Evolutionary conservation across 2,888 invertebrate genomes (phyloP), one percentile per base, ranked within the genome.

Genomic region (Caenorhabditis doughertyi): DNA sequence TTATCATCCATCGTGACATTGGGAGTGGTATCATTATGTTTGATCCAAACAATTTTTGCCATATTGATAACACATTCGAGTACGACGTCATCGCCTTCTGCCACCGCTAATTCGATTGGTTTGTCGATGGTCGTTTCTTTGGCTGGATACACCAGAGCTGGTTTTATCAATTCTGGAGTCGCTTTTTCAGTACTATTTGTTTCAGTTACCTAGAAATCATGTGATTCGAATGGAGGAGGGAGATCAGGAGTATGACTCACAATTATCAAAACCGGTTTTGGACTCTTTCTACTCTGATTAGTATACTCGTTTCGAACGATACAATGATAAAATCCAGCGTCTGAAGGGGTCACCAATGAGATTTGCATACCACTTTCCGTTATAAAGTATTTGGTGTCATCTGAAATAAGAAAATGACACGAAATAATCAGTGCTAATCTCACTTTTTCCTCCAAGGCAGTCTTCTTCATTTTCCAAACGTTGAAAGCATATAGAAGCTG

Each of bases 361-460:
- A 91, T 91, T 62, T 91, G 91, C 79, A 91, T 84, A 44, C 90
- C 91, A 35, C 85, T 86, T 1, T 83, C 77, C 1, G 90, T 89
- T 7, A 86, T 79, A 18, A 91, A 85, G 60, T 87, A 90, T 23
- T 85, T 85, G 4, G 84, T 76, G 32, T 74, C 81, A 70, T 84
- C 85, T 85, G 62, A 70, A 56, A 13, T 13, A 27, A 2, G 13
- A 11, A 5, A 29, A 32, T 16, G 18, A 32, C 21, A 13, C 11
- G 9, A 16, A 51, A 56, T n/a, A 16, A 0, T 7, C 11, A 9
- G 32, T 32, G 9, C 32, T 7, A 47, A 0, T 9, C 55, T 79
- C 58, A 74, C 85, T 85, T 76, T 72, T 85, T 2, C 74, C 65
- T 65, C 88, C 89, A n/a, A 89, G 71, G 25, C 83, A 86, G 16